Percentiles rank a stretch among this genome's conserved stretches.
Evolutionary conservation across 2,113 vertebrate genomes (phyloP).

Genomic region (Oryctolagus cuniculus): DNA sequence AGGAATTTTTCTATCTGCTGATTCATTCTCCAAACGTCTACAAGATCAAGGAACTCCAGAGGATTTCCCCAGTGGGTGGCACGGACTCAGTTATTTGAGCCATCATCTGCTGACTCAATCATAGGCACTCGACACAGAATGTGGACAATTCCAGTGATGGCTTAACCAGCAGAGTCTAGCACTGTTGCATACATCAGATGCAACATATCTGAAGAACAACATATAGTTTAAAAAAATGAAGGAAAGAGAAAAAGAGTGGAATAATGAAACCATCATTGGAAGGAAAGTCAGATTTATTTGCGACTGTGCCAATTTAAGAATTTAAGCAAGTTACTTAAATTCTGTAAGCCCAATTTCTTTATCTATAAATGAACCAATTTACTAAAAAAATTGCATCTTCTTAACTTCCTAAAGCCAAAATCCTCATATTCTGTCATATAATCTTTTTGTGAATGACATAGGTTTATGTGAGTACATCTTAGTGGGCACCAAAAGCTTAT

Average conservation of each 20-base stretch:
- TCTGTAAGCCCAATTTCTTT: background rate
- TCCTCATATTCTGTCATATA: background rate
- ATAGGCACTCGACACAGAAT: too few relatives aligned
- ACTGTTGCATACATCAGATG: background rate
- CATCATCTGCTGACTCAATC: too few relatives aligned
- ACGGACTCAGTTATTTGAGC: too few relatives aligned
- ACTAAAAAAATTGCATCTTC: background rate
- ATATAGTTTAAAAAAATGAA: background rate
- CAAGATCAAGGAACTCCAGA: too few relatives aligned
- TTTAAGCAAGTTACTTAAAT: conserved; percentile 15
- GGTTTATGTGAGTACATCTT: conserved; percentile 27
- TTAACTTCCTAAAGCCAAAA: background rate
- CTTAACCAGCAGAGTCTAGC: background rate
- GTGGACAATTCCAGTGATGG: too few relatives aligned
- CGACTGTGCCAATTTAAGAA: background rate
- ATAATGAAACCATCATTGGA: background rate
- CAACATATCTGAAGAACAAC: background rate
- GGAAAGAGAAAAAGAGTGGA: background rate
- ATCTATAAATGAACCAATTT: background rate
- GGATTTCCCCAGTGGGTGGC: too few relatives aligned
- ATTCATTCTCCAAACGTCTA: too few relatives aligned
- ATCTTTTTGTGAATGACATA: background rate
- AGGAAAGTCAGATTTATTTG: background rate
- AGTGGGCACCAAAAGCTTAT: conserved; percentile 60
- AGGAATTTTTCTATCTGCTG: too few relatives aligned